Base-by-base conservation (phyloP, 2,888 invertebrate genomes). In the Harpagoxenus sublaevis region DNA sequence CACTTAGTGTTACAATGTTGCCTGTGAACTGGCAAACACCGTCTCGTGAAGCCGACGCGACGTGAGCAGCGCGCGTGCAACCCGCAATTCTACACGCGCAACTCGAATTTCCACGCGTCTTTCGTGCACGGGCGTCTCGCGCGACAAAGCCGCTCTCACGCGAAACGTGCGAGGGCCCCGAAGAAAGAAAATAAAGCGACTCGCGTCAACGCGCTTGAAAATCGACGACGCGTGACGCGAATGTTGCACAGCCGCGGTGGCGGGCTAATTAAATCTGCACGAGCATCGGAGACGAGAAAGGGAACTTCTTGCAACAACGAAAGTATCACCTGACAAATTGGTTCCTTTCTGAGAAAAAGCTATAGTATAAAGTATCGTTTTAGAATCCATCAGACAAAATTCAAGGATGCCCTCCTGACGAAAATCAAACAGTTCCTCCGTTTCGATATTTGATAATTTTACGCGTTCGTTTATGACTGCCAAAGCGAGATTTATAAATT, bases 1-100 rank as follows among this genome's bases (percentile, higher is more conserved):
- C 85, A 84, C 86, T 91, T 91, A 89, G 66, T 5, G 91, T 89
- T 89, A 92, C 91, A 91, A 91, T 91, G 91, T 91, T 89, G 91
- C 87, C 82, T 84, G 85, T 51, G 84, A 83, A 85, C 86, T 85
- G 90, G 88, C 90, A 91, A 92, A 92, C 90, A 92, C 84, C 86
- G 86, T 66, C 84, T 81, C 75, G 84, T 71, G 84, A 68, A 55
- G 74, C 78, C 89, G 71, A 53, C 62, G 78, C 85, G 42, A 55
- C 57, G 60, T 35, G 65, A 48, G 65, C 65, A 83, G 85, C 53
- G 53, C 87, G 90, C 82, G 83, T 87, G 79, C 83, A 84, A 83
- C 65, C 63, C 57, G 90, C 90, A 91, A 91, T 91, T 86, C 86
- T 85, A 91, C 84, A 90, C 91, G 71, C 60, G 79, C 89, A 86